A percentile compares a stretch with the other conserved stretches of the same genome.
phyloP scores from a whole-genome alignment of 2,113 vertebrate genomes.

The Ibidorhyncha struthersii region DNA sequence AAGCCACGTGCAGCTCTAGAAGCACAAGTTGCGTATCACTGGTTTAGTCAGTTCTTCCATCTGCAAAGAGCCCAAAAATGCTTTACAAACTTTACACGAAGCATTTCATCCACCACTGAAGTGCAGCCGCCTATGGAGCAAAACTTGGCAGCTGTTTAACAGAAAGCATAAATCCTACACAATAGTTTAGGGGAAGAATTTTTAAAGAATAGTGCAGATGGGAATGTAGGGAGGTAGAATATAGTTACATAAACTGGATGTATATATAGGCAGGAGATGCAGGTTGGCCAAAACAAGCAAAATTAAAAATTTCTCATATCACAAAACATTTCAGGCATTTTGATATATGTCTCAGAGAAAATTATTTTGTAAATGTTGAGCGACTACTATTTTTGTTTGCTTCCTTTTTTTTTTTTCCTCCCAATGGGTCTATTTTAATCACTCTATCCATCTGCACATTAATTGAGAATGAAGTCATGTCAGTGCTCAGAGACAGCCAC shows the following conservation, averaged over 20 bases:
- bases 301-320: not conserved
- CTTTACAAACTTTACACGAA: slow-evolving; percentile 61
- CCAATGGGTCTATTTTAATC: not conserved
- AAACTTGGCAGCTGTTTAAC: slow-evolving; percentile 65
- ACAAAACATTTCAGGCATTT: not conserved
- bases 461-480: not conserved
- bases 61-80: slow-evolving; percentile 56
- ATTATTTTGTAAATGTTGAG: not conserved
- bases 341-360: not conserved
- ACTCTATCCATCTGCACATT: not conserved
- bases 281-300: slow-evolving; percentile 34
- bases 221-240: slow-evolving; percentile 45
- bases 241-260: not conserved
- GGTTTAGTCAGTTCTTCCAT: slow-evolving; percentile 68
- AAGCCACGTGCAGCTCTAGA: slow-evolving; percentile 54
- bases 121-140: slow-evolving; percentile 12
- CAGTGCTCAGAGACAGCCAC: not conserved
- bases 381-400: not conserved
- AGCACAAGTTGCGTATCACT: slow-evolving; percentile 45
- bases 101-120: slow-evolving; percentile 48
- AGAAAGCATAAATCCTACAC: slow-evolving; percentile 60
- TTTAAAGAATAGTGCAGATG: slow-evolving; percentile 65
- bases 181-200: slow-evolving; percentile 53
- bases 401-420: not conserved
- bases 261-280: slow-evolving; percentile 14